Evolutionary conservation across 2,888 invertebrate genomes (phyloP).

Genomic region (Ophion ventricosus): DNA sequence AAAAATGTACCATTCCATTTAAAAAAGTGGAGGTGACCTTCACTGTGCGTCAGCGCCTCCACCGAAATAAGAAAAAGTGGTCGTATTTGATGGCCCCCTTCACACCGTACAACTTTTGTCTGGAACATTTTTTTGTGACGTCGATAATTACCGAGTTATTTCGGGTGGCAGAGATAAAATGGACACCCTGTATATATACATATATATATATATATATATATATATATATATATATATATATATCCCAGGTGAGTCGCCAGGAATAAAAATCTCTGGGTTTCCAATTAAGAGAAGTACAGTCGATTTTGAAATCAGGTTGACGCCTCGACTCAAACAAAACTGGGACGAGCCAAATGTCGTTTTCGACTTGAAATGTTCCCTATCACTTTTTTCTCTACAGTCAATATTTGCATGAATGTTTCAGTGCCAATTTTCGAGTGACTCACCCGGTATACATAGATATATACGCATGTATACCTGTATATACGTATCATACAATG

Average conservation of each 20-base stretch:
- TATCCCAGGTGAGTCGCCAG: background rate
- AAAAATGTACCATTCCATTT: too few relatives aligned
- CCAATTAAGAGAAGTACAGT: background rate
- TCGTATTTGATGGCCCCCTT: too few relatives aligned
- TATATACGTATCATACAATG: constrained; percentile 63
- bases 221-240: constrained; percentile 66
- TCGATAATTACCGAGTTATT: too few relatives aligned
- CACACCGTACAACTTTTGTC: too few relatives aligned
- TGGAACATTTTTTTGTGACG: too few relatives aligned
- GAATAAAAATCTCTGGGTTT: too few relatives aligned
- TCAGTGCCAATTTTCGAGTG: background rate
- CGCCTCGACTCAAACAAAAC: background rate
- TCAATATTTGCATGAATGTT: background rate
- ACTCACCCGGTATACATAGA: background rate
- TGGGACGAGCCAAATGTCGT: background rate
- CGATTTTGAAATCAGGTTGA: background rate
- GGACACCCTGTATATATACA: too few relatives aligned
- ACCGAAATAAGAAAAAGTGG: too few relatives aligned
- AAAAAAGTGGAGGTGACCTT: too few relatives aligned
- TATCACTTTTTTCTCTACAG: background rate
- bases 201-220: too few relatives aligned
- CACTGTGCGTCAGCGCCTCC: too few relatives aligned
- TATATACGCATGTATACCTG: constrained; percentile 65
- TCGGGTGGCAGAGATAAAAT: too few relatives aligned
- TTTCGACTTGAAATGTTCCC: background rate